Conservation (phyloP, 2,113 vertebrate species). For the Urocynchramus pylzowi region DNA sequence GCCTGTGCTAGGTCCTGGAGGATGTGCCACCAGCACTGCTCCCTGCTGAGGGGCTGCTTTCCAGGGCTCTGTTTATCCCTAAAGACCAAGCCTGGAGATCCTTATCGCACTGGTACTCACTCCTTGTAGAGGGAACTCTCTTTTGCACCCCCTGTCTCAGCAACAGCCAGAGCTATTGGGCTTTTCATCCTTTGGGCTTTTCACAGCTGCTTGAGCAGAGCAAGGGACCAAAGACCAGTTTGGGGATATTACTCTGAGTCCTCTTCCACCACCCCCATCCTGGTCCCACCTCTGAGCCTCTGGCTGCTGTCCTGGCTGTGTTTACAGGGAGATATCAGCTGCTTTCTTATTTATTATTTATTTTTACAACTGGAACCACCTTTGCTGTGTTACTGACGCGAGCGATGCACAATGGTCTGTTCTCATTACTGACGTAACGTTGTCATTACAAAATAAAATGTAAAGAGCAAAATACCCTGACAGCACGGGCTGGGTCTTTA, state of each 20-base stretch:
- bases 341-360: slow-evolving; percentile 71
- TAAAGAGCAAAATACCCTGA: neutral
- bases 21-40: neutral
- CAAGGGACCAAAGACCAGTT: neutral
- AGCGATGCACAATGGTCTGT: neutral
- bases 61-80: neutral
- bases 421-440: neutral
- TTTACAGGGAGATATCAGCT: neutral
- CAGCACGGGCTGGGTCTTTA: neutral
- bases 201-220: neutral
- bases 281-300: slow-evolving; percentile 19
- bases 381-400: neutral
- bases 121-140: neutral
- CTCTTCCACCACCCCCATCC: neutral
- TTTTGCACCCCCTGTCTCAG: neutral
- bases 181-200: accelerated
- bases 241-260: neutral
- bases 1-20: neutral
- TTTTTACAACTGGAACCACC: slow-evolving; percentile 66
- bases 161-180: neutral
- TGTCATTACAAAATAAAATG: slow-evolving; percentile 54
- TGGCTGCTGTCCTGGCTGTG: neutral
- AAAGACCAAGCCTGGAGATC: neutral
- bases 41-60: neutral
- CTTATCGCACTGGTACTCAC: neutral